A percentile compares a stretch with the other conserved stretches of the same genome.
Conservation (phyloP, 2,797 vertebrate species). For the Molossus alvarezi region DNA sequence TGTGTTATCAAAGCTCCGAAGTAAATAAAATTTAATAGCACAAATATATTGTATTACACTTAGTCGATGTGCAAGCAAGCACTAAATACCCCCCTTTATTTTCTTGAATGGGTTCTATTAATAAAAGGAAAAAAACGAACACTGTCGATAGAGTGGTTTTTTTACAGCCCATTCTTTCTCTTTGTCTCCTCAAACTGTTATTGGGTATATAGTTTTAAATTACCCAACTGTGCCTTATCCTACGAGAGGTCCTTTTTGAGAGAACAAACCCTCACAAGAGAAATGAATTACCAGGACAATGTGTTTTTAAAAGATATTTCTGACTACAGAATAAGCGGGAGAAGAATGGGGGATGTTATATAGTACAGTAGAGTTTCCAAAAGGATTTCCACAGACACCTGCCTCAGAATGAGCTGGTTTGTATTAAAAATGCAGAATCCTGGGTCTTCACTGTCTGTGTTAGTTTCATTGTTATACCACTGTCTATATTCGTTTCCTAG, state of each 20-base stretch:
- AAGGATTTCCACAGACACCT: neutral
- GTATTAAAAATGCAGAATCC: neutral
- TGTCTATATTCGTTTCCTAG: neutral
- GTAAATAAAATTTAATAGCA: conserved; percentile 34
- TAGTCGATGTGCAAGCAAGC: neutral
- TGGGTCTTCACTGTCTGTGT: neutral
- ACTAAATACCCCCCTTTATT: neutral
- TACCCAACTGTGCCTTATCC: neutral
- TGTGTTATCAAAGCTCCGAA: conserved; percentile 22
- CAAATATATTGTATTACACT: neutral
- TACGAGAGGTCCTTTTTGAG: neutral
- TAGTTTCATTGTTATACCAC: neutral
- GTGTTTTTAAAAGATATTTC: neutral
- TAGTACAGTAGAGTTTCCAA: neutral
- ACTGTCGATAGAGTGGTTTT: neutral
- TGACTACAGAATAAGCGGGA: neutral
- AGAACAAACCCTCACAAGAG: neutral
- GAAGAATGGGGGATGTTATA: neutral
- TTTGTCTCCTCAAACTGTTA: neutral
- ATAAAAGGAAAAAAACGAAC: neutral
- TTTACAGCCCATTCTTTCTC: neutral
- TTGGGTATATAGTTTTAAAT: neutral
- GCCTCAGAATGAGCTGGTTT: neutral
- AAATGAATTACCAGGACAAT: neutral
- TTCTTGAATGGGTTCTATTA: neutral